phyloP scores from a whole-genome alignment of 1,140 invertebrate genomes.

The Hirudo medicinalis region DNA sequence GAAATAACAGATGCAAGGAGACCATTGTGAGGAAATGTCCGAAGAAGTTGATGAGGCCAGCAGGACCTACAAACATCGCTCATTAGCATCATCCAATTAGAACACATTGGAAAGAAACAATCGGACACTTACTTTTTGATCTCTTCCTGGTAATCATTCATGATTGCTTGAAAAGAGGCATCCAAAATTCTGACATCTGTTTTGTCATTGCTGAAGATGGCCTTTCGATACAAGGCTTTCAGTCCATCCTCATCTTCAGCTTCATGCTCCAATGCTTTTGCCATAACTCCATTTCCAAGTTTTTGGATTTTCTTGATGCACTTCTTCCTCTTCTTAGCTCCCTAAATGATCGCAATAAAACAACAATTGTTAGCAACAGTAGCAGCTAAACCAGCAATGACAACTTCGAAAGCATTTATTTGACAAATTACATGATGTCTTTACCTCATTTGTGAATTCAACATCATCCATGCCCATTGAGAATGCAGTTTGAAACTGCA shows the following conservation, averaged over 20 bases:
- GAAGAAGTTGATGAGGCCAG: conserved; percentile 47
- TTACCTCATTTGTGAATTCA: conserved; percentile 53
- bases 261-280: conserved; percentile 56
- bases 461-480: conserved; percentile 90
- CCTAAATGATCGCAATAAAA: conserved; percentile 23
- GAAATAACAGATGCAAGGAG: conserved; percentile 94
- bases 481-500: conserved; percentile 75
- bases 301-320: conserved; percentile 54
- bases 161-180: conserved; percentile 64
- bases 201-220: conserved; percentile 54
- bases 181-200: conserved; percentile 68
- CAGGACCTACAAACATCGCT: conserved; percentile 11
- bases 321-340: conserved; percentile 59
- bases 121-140: conserved; percentile 58
- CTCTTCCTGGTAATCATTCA: conserved; percentile 72
- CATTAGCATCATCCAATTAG: no score
- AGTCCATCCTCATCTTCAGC: conserved; percentile 35
- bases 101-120: conserved; percentile 7
- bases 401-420: no score
- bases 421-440: no score
- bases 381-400: no score
- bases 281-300: conserved; percentile 53
- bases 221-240: conserved; percentile 51
- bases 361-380: no score
- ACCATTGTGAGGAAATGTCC: conserved; percentile 84